Percentiles rank a stretch among this genome's conserved stretches.
Evolutionary conservation across 1,140 invertebrate genomes (phyloP).

Genomic region (Chlorops oryzae): DNA sequence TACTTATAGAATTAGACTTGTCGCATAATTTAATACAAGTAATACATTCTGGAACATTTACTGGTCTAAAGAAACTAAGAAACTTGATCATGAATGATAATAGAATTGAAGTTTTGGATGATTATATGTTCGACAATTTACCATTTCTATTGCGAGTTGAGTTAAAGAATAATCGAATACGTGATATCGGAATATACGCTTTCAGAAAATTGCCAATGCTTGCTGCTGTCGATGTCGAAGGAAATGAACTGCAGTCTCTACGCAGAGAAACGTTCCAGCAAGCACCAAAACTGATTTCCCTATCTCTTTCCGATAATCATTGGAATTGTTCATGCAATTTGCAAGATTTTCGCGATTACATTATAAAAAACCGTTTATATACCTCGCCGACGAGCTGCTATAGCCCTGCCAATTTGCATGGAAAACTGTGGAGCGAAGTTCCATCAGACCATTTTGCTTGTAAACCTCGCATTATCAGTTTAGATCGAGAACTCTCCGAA

Average conservation of each 20-base stretch:
- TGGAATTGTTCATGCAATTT: slow-evolving; percentile 86
- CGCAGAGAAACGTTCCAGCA: slow-evolving; percentile 55
- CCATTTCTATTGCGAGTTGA: slow-evolving; percentile 68
- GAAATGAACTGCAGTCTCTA: slow-evolving; percentile 64
- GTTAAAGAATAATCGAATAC: slow-evolving; percentile 66
- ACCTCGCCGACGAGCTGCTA: slow-evolving; percentile 63
- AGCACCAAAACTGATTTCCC: slow-evolving; percentile 61
- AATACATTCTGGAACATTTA: slow-evolving; percentile 66
- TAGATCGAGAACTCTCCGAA: slow-evolving; percentile 52
- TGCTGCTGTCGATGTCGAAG: slow-evolving; percentile 60
- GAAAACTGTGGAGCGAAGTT: slow-evolving; percentile 66
- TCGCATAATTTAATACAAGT: slow-evolving; percentile 67
- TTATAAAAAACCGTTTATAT: slow-evolving; percentile 64
- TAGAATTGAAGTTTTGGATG: slow-evolving; percentile 62
- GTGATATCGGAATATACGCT: slow-evolving; percentile 60
- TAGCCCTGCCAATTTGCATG: slow-evolving; percentile 59
- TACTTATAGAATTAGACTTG: slow-evolving; percentile 79
- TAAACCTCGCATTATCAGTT: slow-evolving; percentile 62
- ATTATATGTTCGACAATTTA: slow-evolving; percentile 69
- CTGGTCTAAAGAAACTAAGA: slow-evolving; percentile 60
- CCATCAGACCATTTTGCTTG: slow-evolving; percentile 76
- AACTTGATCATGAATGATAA: slow-evolving; percentile 69
- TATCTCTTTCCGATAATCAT: slow-evolving; percentile 73
- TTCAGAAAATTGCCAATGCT: slow-evolving; percentile 66
- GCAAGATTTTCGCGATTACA: slow-evolving; percentile 70